These are phyloP conservation scores for Dastarcus helophoroides DNA, from an alignment of 2,888 invertebrate genomes.

Conservation along the genomic window DNA sequence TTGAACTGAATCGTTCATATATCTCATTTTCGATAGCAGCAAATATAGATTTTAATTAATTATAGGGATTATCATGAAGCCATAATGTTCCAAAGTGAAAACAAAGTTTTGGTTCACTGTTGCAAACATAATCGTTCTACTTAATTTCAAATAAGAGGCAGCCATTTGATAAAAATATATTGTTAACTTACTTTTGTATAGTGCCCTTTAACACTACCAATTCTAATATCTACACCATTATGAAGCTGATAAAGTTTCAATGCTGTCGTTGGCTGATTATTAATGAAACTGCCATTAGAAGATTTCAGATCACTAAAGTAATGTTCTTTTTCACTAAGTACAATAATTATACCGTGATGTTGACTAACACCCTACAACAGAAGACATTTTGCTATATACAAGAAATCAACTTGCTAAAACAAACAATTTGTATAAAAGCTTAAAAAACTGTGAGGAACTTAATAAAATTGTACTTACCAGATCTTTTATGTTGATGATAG, in stretches of 20 bases:
- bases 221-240: conserved; percentile 20
- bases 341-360: conserved; percentile 30
- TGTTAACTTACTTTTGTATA: conserved; percentile 17
- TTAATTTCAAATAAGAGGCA: too few relatives aligned
- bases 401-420: conserved; percentile 1
- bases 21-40: too few relatives aligned
- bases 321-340: conserved; percentile 24
- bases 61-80: too few relatives aligned
- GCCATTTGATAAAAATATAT: conserved; percentile 2
- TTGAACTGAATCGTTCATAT: too few relatives aligned
- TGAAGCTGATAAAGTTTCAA: conserved; percentile 24
- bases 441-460: not conserved
- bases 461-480: conserved; percentile 20
- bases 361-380: conserved; percentile 30
- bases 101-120: too few relatives aligned
- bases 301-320: conserved; percentile 31
- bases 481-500: conserved; percentile 28
- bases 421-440: not conserved
- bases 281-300: conserved; percentile 29
- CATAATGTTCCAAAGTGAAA: too few relatives aligned
- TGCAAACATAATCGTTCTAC: too few relatives aligned
- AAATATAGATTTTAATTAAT: too few relatives aligned
- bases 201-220: conserved; percentile 22
- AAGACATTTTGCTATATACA: conserved; percentile 6
- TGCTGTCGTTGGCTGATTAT: conserved; percentile 22